phyloP scores from a whole-genome alignment of 2,113 vertebrate species.

The Cyrtonyx montezumae region DNA sequence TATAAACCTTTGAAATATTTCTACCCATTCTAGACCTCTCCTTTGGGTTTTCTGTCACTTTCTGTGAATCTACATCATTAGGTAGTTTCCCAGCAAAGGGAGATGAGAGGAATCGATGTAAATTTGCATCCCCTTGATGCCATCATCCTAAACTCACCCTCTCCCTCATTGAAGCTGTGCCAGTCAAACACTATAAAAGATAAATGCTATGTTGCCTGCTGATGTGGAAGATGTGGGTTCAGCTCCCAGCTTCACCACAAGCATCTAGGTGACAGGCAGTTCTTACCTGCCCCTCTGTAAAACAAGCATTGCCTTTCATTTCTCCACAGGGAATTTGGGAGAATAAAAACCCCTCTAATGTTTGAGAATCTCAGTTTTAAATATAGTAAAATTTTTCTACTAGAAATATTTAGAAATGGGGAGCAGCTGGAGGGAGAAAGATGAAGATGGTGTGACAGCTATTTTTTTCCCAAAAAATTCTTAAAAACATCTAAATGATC shows the following conservation, averaged over 20 bases:
- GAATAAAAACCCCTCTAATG: neutral
- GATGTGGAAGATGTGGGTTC: neutral
- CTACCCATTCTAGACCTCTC: neutral
- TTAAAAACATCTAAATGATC: neutral
- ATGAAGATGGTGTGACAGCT: neutral
- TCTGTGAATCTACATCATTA: neutral
- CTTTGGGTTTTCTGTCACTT: neutral
- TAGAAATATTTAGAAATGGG: neutral
- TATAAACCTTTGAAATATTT: neutral
- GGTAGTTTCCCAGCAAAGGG: neutral
- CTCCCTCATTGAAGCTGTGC: neutral
- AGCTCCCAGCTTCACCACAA: neutral
- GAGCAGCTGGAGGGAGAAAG: neutral
- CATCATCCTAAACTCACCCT: neutral
- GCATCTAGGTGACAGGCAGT: neutral
- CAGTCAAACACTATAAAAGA: neutral
- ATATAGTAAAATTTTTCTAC: neutral
- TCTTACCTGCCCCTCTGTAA: neutral
- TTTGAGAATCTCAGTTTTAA: neutral
- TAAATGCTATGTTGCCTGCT: fast-evolving
- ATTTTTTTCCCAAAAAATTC: neutral
- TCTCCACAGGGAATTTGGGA: neutral
- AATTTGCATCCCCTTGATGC: neutral
- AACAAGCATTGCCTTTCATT: neutral
- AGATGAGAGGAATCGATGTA: neutral